Evolutionary conservation across 2,113 vertebrate genomes (phyloP), one percentile per base, ranked within the genome.

Genomic region (Micronycteris hirsuta): DNA sequence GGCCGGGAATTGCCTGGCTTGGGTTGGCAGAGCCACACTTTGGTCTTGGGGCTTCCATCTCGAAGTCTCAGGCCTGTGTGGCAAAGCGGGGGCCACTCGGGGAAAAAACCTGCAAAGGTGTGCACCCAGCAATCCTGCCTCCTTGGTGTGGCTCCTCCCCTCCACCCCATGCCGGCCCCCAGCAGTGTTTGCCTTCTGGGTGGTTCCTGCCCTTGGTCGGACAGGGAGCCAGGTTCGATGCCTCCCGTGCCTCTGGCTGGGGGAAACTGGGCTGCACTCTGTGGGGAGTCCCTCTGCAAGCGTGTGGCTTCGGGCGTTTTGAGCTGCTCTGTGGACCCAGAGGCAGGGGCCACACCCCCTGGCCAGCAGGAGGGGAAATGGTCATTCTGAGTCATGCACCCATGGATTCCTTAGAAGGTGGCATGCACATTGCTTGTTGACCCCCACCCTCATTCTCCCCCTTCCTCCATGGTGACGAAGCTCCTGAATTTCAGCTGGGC

Each of bases 1-100:
- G 14, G 41, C 65, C 73, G 45, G 13, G 41, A 70, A 70, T 6
- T 0, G 1, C 31, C 0, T 1, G 1, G 31, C 22, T n/a, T 43
- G 17, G 61, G 24, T 24, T 7, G 11, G 63, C 31, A 89, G 61
- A 47, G 49, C 56, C 77, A 85, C 26, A 38, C 43, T 38, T 24
- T 14, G 38, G 68, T 28, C 26, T 58, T 7, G 3, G 31, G 58
- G 61, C 4, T 47, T 58, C 67, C 7, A 2, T n/a, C 82, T 93
- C 49, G 33, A 82, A 63, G 65, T 22, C 20, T 26, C 12, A n/a
- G 52, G 65, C 33, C 26, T 1, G 0, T 1, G 33, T 3, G 20
- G 61, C 92, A 77, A 22, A 78, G 52, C 14, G 13, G 54, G 61
- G 28, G 20, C 26, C 47, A 19, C 1, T 0, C 12, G 28, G 47